Conservation (phyloP, 2,113 vertebrate species). For the Pygoscelis antarcticus region DNA sequence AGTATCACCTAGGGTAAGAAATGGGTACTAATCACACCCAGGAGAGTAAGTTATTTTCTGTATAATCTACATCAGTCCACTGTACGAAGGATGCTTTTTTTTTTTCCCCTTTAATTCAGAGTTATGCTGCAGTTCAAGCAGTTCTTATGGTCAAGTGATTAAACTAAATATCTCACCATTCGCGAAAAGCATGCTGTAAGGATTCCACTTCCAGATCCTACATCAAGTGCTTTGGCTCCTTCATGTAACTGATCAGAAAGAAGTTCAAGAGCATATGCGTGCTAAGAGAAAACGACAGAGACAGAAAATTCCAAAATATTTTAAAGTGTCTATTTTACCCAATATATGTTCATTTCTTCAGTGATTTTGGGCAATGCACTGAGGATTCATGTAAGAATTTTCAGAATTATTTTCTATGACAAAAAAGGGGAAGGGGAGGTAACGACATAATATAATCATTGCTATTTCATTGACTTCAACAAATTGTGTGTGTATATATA, state of each 20-base stretch:
- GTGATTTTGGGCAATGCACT: neutral
- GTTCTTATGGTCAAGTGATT: neutral
- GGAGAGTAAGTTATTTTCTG: neutral
- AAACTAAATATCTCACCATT: conserved; percentile 85
- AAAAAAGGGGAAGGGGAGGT: neutral
- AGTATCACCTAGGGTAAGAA: neutral
- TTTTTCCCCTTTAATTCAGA: neutral
- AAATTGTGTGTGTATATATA: neutral
- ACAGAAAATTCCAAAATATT: neutral
- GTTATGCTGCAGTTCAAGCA: neutral
- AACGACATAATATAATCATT: neutral
- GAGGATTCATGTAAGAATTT: neutral
- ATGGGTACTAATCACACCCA: neutral
- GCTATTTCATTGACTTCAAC: neutral
- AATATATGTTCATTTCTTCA: neutral
- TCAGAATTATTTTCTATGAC: neutral
- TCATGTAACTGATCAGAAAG: conserved; percentile 94
- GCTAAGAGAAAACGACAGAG: conserved; percentile 74
- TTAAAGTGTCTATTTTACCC: neutral
- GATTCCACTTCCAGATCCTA: conserved; percentile 97
- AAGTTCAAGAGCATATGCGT: conserved; percentile 96
- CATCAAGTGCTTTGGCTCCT: conserved; percentile 95
- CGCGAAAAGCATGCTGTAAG: conserved; percentile 94
- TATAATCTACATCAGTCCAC: neutral
- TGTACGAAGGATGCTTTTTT: neutral